Conservation (phyloP, 2,113 vertebrate genomes). For the Numenius arquata region DNA sequence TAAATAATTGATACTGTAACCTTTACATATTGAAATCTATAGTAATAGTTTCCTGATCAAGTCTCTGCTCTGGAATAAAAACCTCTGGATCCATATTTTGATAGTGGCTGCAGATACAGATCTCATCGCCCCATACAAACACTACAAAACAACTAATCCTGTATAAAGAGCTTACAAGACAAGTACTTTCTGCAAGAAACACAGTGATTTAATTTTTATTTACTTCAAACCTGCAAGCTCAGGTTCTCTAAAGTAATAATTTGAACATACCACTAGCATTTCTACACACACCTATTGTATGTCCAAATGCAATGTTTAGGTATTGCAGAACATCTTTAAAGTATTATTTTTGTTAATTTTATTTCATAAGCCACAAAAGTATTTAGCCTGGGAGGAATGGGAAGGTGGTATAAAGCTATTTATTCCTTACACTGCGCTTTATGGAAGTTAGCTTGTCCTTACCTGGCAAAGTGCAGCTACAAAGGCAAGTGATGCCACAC, state of each 20-base stretch:
- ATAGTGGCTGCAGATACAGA: neutral
- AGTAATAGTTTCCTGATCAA: neutral
- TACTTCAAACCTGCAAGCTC: neutral
- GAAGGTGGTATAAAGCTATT: neutral
- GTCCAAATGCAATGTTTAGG: neutral
- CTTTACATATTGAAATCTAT: neutral
- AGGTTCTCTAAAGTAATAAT: neutral
- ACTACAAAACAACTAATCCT: neutral
- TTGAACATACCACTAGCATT: neutral
- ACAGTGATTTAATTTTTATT: neutral
- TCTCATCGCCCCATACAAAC: neutral
- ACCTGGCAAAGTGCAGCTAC: neutral
- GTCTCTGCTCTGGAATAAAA: neutral
- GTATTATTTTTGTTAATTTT: neutral
- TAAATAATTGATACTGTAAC: neutral
- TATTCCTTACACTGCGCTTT: neutral
- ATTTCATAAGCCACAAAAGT: neutral
- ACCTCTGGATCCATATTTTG: neutral
- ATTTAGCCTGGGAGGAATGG: neutral
- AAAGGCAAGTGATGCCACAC: neutral
- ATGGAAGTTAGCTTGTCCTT: neutral
- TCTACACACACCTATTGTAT: neutral
- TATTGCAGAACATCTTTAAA: neutral
- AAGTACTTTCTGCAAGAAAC: neutral
- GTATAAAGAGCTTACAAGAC: neutral